Evolutionary conservation across 2,888 invertebrate species (phyloP), one percentile per base, ranked within the genome.

Genomic region (Drosophila maculinotata): DNA sequence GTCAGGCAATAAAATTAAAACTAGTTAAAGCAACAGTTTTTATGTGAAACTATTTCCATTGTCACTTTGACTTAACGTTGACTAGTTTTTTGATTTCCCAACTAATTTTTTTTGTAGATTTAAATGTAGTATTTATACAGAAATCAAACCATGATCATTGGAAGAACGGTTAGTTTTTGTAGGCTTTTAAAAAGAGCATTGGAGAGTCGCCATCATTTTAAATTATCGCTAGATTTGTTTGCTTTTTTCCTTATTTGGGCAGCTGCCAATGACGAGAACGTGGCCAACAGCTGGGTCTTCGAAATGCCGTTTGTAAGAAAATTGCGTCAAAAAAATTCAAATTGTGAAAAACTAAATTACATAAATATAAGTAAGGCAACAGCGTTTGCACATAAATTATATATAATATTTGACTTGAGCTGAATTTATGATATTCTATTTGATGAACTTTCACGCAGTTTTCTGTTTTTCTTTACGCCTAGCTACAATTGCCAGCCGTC

Each of bases 331-430:
- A 47, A 44, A 64, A 77, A 84, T 80, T 77, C 64, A 87, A 84
- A 85, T 80, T 73, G 41, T n/a, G 23, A 51, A 58, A 84, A 85
- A 78, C 88, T 85, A 80, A 87, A 87, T 79, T 79, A 80, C 59
- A 76, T 62, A 83, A 79, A 71, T 76, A 63, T 63, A 77, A 73
- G 48, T 59, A 38, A 25, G 56, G 17, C 56, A 44, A 33, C 59
- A 49, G 56, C 42, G 36, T 47, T 59, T 5, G 54, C 51, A 53
- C 62, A 84, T 81, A 85, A 81, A 87, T 87, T 76, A 73, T 70
- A 57, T 51, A 28, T 23, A 80, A 67, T 64, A 64, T 69, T 63
- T 48, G 64, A 80, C 59, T 67, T 82, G 54, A 38, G 41, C 57
- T 30, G 39, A 64, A 57, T 76, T 84, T 62, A 58, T 81, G 65